phyloP scores from a whole-genome alignment of 2,888 invertebrate species.

The Polyploca ridens region DNA sequence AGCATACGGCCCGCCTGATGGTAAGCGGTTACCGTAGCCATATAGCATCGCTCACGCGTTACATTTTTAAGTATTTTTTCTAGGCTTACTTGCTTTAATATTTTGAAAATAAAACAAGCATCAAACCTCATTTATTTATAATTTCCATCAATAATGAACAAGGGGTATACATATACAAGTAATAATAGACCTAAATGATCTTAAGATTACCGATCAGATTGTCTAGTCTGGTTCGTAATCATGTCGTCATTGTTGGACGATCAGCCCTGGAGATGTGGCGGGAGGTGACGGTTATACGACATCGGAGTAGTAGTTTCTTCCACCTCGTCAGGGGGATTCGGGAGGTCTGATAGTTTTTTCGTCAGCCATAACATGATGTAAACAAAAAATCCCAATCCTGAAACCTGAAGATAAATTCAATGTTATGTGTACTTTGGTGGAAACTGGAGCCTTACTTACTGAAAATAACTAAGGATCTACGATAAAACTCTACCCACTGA shows the following conservation, averaged over 20 bases:
- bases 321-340: slow-evolving; percentile 49
- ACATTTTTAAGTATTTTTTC: no score
- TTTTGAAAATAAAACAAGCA: background rate
- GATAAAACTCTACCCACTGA: no score
- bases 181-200: background rate
- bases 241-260: background rate
- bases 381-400: slow-evolving; percentile 52
- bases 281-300: slow-evolving; percentile 24
- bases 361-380: slow-evolving; percentile 62
- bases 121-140: background rate
- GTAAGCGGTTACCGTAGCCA: no score
- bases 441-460: no score
- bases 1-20: no score
- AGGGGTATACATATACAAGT: background rate
- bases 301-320: slow-evolving; percentile 23
- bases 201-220: background rate
- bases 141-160: background rate
- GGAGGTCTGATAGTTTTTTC: slow-evolving; percentile 52
- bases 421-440: background rate
- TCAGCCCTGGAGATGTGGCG: background rate
- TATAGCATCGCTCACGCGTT: no score
- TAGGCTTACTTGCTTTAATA: no score
- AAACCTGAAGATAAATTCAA: slow-evolving; percentile 39
- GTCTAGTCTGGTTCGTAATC: background rate
- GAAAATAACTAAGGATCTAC: no score